These are phyloP conservation scores for Xestia sexstrigata DNA, from an alignment of 2,888 invertebrate genomes.

Conservation along the genomic window DNA sequence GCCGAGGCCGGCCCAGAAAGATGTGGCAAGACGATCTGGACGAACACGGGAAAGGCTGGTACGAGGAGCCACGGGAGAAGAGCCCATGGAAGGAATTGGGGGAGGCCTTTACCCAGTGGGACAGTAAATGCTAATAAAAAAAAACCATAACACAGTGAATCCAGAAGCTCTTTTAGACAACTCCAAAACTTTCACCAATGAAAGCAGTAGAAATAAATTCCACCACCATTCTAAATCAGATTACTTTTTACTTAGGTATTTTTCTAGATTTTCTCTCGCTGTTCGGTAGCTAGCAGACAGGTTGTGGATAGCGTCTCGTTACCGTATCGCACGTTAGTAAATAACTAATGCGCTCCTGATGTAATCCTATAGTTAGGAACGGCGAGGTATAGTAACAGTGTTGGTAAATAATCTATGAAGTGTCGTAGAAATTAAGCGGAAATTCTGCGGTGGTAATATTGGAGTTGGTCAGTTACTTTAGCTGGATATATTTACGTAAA, in stretches of 20 bases:
- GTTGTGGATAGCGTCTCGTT: conserved; percentile 36
- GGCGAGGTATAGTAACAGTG: conserved; percentile 26
- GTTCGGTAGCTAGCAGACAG: conserved; percentile 12
- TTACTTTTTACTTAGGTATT: conserved; percentile 17
- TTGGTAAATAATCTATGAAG: conserved; percentile 39
- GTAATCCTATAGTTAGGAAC: conserved; percentile 27
- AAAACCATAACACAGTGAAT: too few species aligned
- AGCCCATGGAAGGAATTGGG: too few species aligned
- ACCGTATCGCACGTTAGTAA: conserved; percentile 33
- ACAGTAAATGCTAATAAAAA: too few species aligned
- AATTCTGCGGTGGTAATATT: conserved; percentile 1
- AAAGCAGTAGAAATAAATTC: conserved; percentile 20
- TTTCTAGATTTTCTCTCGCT: conserved; percentile 15
- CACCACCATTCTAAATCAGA: conserved; percentile 5
- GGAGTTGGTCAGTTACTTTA: background rate
- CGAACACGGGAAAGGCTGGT: too few species aligned
- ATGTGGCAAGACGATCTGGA: too few species aligned
- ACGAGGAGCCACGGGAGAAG: too few species aligned
- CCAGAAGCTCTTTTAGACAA: background rate
- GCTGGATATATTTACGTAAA: background rate
- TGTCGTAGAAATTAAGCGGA: conserved; percentile 21
- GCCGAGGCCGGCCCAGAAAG: too few species aligned
- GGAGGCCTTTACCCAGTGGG: too few species aligned
- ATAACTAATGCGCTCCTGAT: conserved; percentile 50
- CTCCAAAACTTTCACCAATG: background rate